Conservation (phyloP, 2,888 invertebrate species). For the Pyrrhosoma nymphula region DNA sequence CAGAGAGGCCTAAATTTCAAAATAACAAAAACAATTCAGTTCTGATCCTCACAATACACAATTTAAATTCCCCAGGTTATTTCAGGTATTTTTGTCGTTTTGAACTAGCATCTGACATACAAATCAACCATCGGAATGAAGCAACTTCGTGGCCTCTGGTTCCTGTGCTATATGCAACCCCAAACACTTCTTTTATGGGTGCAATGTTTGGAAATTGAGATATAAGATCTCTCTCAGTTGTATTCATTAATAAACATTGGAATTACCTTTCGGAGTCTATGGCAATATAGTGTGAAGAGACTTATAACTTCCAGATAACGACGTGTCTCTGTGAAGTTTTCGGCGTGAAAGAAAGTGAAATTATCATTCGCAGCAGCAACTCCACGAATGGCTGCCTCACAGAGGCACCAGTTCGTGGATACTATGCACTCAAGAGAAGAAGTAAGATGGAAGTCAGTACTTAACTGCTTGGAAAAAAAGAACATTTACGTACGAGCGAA, state of each 20-base stretch:
- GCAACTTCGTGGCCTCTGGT: background rate
- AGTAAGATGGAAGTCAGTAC: too few species aligned
- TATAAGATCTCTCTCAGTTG: background rate
- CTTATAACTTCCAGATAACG: background rate
- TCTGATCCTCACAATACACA: too few species aligned
- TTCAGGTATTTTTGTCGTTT: too few species aligned
- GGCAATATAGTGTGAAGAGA: background rate
- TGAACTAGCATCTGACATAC: background rate
- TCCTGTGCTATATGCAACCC: background rate
- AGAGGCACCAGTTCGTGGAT: too few species aligned
- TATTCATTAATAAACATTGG: background rate
- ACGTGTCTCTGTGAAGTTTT: background rate
- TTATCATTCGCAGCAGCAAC: background rate
- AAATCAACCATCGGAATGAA: background rate
- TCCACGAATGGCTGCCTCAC: too few species aligned
- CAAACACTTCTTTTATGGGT: background rate
- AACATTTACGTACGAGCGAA: too few species aligned
- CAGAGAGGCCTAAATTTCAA: too few species aligned
- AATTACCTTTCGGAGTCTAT: background rate
- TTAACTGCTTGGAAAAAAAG: too few species aligned
- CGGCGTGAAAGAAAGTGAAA: background rate
- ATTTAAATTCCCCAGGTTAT: too few species aligned
- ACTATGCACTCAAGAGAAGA: too few species aligned
- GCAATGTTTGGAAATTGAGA: background rate
- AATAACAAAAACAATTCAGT: too few species aligned